Conservation (phyloP, 2,888 invertebrate species). For the Ochlodes sylvanus region DNA sequence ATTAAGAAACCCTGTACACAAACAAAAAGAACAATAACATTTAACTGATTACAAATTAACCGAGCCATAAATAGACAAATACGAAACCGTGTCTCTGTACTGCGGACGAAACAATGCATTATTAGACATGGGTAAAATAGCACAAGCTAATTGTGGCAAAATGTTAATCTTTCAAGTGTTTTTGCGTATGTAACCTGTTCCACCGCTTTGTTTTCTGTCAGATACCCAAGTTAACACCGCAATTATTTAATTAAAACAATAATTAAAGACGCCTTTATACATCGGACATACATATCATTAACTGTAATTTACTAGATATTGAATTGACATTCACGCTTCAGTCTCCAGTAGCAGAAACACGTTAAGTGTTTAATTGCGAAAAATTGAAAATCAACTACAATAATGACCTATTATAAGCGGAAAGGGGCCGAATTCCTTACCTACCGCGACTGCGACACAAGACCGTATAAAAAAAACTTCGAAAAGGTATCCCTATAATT, state of each 20-base stretch:
- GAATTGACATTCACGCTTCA: slow-evolving; percentile 29
- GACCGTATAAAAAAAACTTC: too few relatives aligned
- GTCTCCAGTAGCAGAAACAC: slow-evolving; percentile 3
- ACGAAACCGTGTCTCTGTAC: too few relatives aligned
- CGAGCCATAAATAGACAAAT: slow-evolving; percentile 6
- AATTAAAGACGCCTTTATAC: slow-evolving; percentile 32
- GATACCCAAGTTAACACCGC: slow-evolving; percentile 22
- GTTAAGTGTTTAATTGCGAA: slow-evolving; percentile 6
- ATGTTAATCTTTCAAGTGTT: slow-evolving; percentile 24
- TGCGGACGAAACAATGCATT: slow-evolving; percentile 17
- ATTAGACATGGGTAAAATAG: slow-evolving; percentile 29
- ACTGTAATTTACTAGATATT: slow-evolving; percentile 34
- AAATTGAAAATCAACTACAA: slow-evolving; percentile 7
- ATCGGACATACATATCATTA: slow-evolving; percentile 28
- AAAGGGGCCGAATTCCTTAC: neutral
- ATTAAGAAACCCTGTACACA: neutral
- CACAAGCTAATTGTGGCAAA: slow-evolving; percentile 20
- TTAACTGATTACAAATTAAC: neutral
- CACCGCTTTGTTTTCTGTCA: slow-evolving; percentile 22
- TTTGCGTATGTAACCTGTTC: slow-evolving; percentile 25
- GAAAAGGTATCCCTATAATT: too few relatives aligned
- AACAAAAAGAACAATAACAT: slow-evolving; percentile 6
- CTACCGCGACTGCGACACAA: too few relatives aligned
- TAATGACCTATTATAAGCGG: neutral
- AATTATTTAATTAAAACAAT: slow-evolving; percentile 36